Evolutionary conservation across 2,888 invertebrate species (phyloP), one percentile per base, ranked within the genome.

Genomic region (Ophioninae sp.): DNA sequence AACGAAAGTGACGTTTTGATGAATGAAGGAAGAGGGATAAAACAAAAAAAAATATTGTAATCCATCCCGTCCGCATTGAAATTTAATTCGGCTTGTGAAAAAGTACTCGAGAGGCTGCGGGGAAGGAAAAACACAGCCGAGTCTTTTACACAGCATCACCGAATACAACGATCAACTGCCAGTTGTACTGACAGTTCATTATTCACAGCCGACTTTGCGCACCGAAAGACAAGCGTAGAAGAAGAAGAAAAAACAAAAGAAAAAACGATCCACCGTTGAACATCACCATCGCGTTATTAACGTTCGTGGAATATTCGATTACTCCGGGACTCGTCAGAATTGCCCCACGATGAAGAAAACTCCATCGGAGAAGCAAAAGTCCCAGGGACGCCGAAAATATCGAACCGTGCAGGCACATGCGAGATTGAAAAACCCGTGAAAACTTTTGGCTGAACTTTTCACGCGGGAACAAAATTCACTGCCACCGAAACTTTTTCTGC

Each of bases 181-280:
- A 72, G 63, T 58, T 13, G 68, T 73, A 69, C 78, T 56, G 81
- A 81, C 81, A 81, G 77, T 81, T 80, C 77, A 81, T 83, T 81
- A 81, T 74, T 78, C 83, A 81, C 81, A 22, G 68, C 58, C 41
- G 61, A 61, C 51, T 61, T 17, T 51, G 51, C 30, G 39, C 9
- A 58, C 17, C n/a, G 67, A 20, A 67, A 67, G 22, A 39, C n/a
- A 39, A 13, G 65, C 69, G 41, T 30, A 72, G 39, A 65, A 41
- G 67, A n/a, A 6, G 68, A 37, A 59, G 63, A 44, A 69, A 73
- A 78, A 22, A 44, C 59, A 3, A 37, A 69, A 51, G 20, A 30
- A 22, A 51, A 51, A 51, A 51, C 3, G 51, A 51, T 51, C 51
- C 3, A 51, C 51, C 51, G 51, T 13, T 13, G 17, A 13, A 51